Percentiles rank a stretch among this genome's conserved stretches.
These are phyloP conservation scores for Oxygymnocypris stewartii DNA, from an alignment of 2,113 vertebrate species.

Conservation along the genomic window DNA sequence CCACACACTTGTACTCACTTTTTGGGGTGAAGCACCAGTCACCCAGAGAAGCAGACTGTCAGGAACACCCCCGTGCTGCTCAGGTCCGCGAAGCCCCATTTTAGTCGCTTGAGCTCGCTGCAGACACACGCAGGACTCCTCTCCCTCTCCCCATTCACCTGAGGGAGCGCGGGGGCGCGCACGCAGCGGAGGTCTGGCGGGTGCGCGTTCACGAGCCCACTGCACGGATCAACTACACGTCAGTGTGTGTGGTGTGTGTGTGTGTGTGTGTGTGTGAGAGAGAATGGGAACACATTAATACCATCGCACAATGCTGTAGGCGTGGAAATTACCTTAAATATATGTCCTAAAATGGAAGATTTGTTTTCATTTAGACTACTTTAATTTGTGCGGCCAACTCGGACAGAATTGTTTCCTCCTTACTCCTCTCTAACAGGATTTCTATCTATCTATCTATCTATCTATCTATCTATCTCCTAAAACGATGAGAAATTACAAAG, in stretches of 20 bases:
- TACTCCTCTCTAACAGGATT: not conserved
- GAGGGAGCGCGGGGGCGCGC: conserved; percentile 73
- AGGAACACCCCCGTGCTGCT: conserved; percentile 5
- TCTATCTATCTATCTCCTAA: not conserved
- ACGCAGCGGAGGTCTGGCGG: conserved; percentile 40
- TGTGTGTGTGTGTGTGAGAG: not conserved
- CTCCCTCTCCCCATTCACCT: conserved; percentile 73
- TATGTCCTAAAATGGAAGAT: not conserved
- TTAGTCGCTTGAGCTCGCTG: conserved; percentile 4
- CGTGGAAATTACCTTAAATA: conserved; percentile 30
- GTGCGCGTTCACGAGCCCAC: conserved; percentile 14
- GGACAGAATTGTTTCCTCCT: not conserved
- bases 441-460: not conserved
- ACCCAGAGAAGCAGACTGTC: conserved; percentile 35
- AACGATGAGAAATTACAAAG: not conserved
- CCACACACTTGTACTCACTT: conserved; percentile 37
- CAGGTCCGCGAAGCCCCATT: conserved; percentile 30
- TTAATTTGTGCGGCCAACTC: not conserved
- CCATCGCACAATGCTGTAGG: not conserved
- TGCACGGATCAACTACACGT: not conserved
- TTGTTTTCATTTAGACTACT: conserved; percentile 18
- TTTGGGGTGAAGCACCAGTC: conserved; percentile 23
- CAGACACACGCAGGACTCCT: not conserved
- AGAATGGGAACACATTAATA: conserved; percentile 13
- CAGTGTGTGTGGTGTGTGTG: not conserved